Evolutionary conservation across 2,113 vertebrate genomes (phyloP).

Genomic region (Cromileptes altivelis): DNA sequence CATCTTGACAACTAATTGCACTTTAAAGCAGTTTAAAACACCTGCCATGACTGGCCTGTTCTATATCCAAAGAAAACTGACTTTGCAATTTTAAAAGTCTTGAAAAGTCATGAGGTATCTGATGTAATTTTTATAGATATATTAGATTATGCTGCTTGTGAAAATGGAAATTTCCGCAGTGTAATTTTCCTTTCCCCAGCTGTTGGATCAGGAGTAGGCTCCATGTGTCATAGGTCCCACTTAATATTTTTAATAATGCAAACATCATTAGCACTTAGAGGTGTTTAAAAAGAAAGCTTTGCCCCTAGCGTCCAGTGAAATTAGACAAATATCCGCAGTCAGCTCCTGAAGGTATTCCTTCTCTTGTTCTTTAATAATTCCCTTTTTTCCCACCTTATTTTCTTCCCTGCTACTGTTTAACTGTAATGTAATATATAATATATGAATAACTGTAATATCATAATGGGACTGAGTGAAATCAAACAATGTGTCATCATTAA

Average conservation of each 20-base stretch:
- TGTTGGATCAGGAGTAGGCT: background rate
- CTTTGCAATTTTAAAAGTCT: background rate
- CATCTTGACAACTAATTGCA: constrained; percentile 31
- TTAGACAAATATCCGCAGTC: constrained; percentile 65
- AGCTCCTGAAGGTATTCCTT: constrained; percentile 38
- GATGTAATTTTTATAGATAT: background rate
- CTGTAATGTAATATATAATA: background rate
- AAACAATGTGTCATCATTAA: constrained; percentile 14
- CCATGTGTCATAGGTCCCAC: constrained; percentile 25
- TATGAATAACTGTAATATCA: background rate
- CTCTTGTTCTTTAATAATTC: constrained; percentile 46
- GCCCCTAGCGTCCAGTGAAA: constrained; percentile 42
- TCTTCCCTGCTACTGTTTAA: background rate
- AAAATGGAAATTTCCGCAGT: background rate
- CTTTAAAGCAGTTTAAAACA: constrained; percentile 7
- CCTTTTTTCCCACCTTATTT: constrained; percentile 6
- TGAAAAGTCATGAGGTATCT: background rate
- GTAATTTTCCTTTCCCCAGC: background rate
- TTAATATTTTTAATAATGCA: constrained; percentile 62
- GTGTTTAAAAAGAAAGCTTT: constrained; percentile 61
- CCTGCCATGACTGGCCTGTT: background rate
- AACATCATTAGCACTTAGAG: constrained; percentile 60
- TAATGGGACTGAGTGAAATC: background rate
- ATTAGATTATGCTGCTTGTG: background rate
- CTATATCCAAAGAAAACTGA: background rate